Conservation (phyloP, 2,797 vertebrate genomes). For the Sebastes diploproa region DNA sequence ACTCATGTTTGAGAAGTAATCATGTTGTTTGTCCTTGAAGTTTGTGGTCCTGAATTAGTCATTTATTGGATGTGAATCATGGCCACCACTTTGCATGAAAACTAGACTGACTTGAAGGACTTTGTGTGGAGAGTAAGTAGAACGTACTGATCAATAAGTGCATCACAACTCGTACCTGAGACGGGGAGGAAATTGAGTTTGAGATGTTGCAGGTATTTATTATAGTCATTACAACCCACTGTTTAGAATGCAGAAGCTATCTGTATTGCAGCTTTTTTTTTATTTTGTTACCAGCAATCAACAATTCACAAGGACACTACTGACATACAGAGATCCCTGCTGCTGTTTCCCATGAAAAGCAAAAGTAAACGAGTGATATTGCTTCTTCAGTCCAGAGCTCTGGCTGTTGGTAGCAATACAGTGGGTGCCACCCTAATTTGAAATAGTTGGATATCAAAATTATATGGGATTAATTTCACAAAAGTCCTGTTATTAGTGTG, state of each 20-base stretch:
- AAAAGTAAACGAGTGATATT: neutral
- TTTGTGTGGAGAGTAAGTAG: neutral
- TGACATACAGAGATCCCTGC: neutral
- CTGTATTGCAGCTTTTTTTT: neutral
- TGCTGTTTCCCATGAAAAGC: slow-evolving; percentile 3
- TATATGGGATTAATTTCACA: neutral
- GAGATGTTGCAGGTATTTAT: slow-evolving; percentile 27
- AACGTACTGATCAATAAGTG: slow-evolving; percentile 26
- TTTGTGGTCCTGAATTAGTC: slow-evolving; percentile 16
- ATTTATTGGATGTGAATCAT: neutral
- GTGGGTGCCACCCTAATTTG: neutral
- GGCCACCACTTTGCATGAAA: slow-evolving; percentile 17
- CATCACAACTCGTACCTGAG: slow-evolving; percentile 28
- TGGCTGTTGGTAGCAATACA: neutral
- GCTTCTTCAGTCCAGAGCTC: neutral
- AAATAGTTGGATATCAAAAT: neutral
- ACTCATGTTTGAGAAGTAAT: neutral
- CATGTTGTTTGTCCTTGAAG: neutral
- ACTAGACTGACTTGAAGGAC: slow-evolving; percentile 1
- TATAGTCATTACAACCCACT: slow-evolving; percentile 1
- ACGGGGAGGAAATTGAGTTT: slow-evolving; percentile 29
- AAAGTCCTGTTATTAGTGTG: neutral
- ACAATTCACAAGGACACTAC: neutral
- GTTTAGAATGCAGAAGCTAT: neutral
- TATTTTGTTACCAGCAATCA: slow-evolving; percentile 8